A percentile compares a stretch with the other conserved stretches of the same genome.
Conservation (phyloP, 2,113 vertebrate genomes). For the Dipodomys spectabilis region DNA sequence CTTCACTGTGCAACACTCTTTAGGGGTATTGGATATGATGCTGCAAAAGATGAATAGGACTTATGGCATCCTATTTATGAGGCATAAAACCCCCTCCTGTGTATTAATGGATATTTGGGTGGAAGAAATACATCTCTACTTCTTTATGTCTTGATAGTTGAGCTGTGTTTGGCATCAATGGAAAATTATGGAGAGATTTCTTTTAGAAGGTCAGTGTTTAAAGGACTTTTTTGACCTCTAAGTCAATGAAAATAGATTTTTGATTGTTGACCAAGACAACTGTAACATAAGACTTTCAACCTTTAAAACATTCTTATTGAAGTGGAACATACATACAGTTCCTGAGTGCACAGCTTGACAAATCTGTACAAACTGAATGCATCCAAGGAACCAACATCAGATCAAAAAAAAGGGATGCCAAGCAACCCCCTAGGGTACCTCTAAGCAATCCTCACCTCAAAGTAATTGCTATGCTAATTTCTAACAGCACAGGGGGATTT, state of each 20-base stretch:
- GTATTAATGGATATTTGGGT: conserved; percentile 85
- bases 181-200: conserved; percentile 74
- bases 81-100: conserved; percentile 82
- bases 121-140: conserved; percentile 87
- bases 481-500: background rate
- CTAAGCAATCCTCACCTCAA: background rate
- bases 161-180: conserved; percentile 82
- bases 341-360: background rate
- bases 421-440: background rate
- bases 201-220: conserved; percentile 79
- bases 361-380: conserved; percentile 43
- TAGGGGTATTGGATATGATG: conserved; percentile 82
- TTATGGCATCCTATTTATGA: conserved; percentile 84
- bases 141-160: conserved; percentile 80
- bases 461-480: background rate
- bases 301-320: conserved; percentile 51
- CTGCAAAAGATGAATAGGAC: conserved; percentile 86
- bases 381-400: background rate
- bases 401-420: background rate
- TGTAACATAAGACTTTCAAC: conserved; percentile 35
- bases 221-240: conserved; percentile 76
- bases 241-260: conserved; percentile 80
- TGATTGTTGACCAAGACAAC: conserved; percentile 66
- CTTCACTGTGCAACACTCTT: conserved; percentile 73
- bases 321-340: conserved; percentile 40